A percentile compares a stretch with the other conserved stretches of the same genome.
These are phyloP conservation scores for Linurgus olivaceus DNA, from an alignment of 2,797 vertebrate species.

Conservation along the genomic window DNA sequence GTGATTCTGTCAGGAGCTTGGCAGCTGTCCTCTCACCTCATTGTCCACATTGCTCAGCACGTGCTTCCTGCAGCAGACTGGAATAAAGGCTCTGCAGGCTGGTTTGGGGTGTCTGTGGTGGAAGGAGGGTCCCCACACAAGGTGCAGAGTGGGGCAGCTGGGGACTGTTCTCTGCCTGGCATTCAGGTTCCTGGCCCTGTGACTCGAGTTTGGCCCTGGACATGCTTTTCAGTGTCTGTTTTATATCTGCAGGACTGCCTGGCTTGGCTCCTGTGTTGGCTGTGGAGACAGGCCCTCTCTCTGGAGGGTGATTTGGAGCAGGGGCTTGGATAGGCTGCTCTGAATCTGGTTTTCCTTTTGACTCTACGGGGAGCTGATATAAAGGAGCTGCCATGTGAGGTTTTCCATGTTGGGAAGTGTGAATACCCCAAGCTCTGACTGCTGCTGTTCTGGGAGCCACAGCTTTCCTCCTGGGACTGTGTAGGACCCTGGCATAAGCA, in stretches of 20 bases:
- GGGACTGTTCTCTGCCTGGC: not conserved
- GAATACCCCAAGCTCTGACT: not conserved
- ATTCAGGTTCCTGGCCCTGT: not conserved
- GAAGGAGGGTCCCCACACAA: not conserved
- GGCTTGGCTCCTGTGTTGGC: not conserved
- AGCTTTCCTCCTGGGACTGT: not conserved
- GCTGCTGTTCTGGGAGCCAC: not conserved
- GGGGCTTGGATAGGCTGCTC: not conserved
- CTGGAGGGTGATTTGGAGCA: not conserved
- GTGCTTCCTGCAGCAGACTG: not conserved
- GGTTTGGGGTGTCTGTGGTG: not conserved
- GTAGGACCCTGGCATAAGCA: not conserved
- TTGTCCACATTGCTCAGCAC: constrained; percentile 68
- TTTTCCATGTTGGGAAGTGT: not conserved
- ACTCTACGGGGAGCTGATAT: not conserved
- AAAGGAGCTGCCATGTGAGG: not conserved
- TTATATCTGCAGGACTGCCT: not conserved
- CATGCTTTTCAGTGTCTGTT: not conserved
- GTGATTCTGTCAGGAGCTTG: constrained; percentile 76
- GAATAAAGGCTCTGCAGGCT: not conserved
- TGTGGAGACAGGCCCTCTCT: not conserved
- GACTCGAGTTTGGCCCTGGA: not conserved
- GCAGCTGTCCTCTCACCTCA: constrained; percentile 82
- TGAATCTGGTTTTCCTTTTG: not conserved
- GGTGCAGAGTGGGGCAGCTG: rapidly evolving